Evolutionary conservation across 2,113 vertebrate species (phyloP), one percentile per base, ranked within the genome.

Genomic region (Dromaius novaehollandiae): DNA sequence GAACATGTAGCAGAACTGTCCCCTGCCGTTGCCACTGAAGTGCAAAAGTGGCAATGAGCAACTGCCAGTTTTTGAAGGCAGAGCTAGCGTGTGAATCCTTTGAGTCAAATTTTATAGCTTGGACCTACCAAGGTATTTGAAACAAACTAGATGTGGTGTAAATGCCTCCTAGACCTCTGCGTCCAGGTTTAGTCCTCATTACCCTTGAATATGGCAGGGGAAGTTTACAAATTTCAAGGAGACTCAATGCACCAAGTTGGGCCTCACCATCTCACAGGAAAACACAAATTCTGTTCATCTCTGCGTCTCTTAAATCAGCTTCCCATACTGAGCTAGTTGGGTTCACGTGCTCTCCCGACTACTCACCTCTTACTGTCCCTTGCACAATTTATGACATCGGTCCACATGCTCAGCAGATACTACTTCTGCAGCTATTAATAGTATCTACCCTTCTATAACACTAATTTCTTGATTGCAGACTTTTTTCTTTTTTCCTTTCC

Each of bases 1-100:
- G 10, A 2, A 46, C 21, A 46, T 9, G 17, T 30, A 58, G 42
- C 58, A 83, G 69, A 70, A 25, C 12, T 6, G 38, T 46, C 2
- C 18, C 36, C 53, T 36, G 42, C 38, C 17, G 80, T 70, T 66
- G 22, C 42, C 8, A 7, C 46, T 1, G 2, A 34, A 22, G 25
- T 20, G 40, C 3, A 18, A 44, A 13, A 0, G 0, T n/a, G n/a
- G n/a, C 78, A 82, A 8, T 0, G 2, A 46, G 18, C 26, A 4
- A 7, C 11, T 48, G 13, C 11, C 2, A 0, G 6, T 5, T 26
- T 12, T 10, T 38, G 51, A 81, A 53, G 68, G 24, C 71, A 88
- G 71, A 42, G 2, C 48, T 50, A 40, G 44, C 20, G 28, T 80
- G n/a, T 38, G 34, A 2, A 32, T 42, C n/a, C 64, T 5, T 1